Base-by-base conservation (phyloP, 2,113 vertebrate genomes). In the Silurus meridionalis region DNA sequence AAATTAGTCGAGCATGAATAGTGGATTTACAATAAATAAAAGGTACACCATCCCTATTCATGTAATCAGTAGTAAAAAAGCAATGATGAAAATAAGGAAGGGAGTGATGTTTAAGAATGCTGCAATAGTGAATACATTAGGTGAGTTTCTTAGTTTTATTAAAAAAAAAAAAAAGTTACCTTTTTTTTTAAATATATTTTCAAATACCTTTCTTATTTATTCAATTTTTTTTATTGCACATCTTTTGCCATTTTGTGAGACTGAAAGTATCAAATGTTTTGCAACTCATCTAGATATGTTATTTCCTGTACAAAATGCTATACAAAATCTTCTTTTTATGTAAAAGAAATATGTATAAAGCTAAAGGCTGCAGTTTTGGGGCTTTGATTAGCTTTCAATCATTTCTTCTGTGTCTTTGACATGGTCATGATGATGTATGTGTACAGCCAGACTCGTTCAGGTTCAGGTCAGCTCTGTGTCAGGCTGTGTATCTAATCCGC, bases 401-500 rank as follows among this genome's bases (percentile, higher is more conserved):
- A 3, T 28, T 15, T 5, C n/a, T 25, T 69, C 67, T 46, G 28
- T 15, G n/a, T 77, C 60, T 72, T 60, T 82, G 10, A 80, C 8
- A 37, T 48, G 61, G 57, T 48, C 60, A 11, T 63, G 64, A 69
- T 37, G 17, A 11, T 19, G 23, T 81, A 48, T 79, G 37, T 25
- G 15, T 78, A 21, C 64, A 52, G 57, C 75, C 52, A 58, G 58
- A 48, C 60, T 64, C 46, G 83, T 90, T 89, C 88, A 53, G 82
- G 85, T 88, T 64, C 75, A 83, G 90, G 86, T 53, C 61, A 85
- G 88, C 89, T 90, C 82, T 79, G 11, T 89, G 87, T 83, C 87
- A 90, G 85, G 86, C 89, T 88, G 85, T 60, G 85, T 15, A 83
- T 83, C 83, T 94, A 94, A 95, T 94, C 92, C 92, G 25, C 72